Conservation (phyloP, 2,888 invertebrate genomes). For the Acrobeloides nanus region DNA sequence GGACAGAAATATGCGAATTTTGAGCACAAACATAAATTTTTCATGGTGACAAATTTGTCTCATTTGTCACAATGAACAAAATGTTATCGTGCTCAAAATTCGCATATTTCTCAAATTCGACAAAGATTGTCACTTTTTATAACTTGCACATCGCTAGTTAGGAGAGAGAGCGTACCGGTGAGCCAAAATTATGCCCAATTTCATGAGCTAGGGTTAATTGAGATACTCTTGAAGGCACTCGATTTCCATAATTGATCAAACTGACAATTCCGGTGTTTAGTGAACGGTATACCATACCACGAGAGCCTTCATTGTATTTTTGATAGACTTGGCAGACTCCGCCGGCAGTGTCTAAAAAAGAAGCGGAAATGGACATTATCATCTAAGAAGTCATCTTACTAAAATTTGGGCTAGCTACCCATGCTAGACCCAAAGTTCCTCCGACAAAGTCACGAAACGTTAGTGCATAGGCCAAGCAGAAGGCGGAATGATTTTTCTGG, state of each 20-base stretch:
- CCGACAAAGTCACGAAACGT: constrained; percentile 96
- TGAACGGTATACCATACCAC: constrained; percentile 84
- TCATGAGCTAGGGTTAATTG: constrained; percentile 95
- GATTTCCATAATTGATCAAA: constrained; percentile 86
- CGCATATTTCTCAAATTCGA: too few relatives aligned
- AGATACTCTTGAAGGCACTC: constrained; percentile 93
- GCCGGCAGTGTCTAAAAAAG: constrained; percentile 75
- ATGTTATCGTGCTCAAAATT: too few relatives aligned
- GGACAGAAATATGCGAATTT: too few relatives aligned
- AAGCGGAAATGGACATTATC: neutral
- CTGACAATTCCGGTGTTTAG: constrained; percentile 98
- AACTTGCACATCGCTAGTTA: too few relatives aligned
- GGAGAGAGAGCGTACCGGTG: constrained; percentile 73
- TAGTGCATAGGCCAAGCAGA: constrained; percentile 98
- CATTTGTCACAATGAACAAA: too few relatives aligned
- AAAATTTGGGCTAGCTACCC: constrained; percentile 90
- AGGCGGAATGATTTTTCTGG: constrained; percentile 89
- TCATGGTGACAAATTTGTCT: too few relatives aligned
- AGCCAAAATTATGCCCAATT: constrained; percentile 98
- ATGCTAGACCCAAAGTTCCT: constrained; percentile 92
- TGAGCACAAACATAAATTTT: too few relatives aligned
- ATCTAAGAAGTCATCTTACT: constrained; percentile 25
- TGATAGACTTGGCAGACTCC: constrained; percentile 96
- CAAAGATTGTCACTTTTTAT: neutral
- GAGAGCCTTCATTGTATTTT: constrained; percentile 81